phyloP scores from a whole-genome alignment of 2,888 invertebrate species.

The Saturnia pavonia region DNA sequence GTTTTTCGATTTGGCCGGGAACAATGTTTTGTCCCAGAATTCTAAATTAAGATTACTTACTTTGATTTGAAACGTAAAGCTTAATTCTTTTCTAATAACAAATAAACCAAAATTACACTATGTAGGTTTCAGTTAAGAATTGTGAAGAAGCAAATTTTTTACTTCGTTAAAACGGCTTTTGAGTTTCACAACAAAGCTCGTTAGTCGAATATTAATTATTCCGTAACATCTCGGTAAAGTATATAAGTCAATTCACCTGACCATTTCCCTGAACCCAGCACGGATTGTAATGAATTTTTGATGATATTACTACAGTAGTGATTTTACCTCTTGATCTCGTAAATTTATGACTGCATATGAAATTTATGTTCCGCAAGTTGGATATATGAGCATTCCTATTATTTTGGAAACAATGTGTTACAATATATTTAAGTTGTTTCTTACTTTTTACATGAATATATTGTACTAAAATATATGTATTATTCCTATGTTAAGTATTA shows the following conservation, averaged over 20 bases:
- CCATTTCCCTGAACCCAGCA: background rate
- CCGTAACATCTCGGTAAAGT: background rate
- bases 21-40: background rate
- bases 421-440: background rate
- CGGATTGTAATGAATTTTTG: conserved; percentile 30
- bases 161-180: background rate
- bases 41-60: conserved; percentile 8
- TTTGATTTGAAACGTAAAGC: background rate
- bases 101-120: background rate
- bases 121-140: background rate
- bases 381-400: background rate
- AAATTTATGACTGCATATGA: conserved; percentile 31
- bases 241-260: background rate
- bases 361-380: conserved; percentile 26
- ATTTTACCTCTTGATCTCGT: conserved; percentile 28
- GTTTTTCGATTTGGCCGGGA: background rate
- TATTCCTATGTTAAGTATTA: background rate
- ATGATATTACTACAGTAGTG: conserved; percentile 25
- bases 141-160: background rate
- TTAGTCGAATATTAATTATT: background rate
- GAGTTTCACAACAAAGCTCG: background rate
- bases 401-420: background rate
- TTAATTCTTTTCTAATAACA: background rate
- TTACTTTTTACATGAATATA: background rate
- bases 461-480: background rate